Base-by-base conservation (phyloP, 2,113 vertebrate species). In the Trogon surrucura region DNA sequence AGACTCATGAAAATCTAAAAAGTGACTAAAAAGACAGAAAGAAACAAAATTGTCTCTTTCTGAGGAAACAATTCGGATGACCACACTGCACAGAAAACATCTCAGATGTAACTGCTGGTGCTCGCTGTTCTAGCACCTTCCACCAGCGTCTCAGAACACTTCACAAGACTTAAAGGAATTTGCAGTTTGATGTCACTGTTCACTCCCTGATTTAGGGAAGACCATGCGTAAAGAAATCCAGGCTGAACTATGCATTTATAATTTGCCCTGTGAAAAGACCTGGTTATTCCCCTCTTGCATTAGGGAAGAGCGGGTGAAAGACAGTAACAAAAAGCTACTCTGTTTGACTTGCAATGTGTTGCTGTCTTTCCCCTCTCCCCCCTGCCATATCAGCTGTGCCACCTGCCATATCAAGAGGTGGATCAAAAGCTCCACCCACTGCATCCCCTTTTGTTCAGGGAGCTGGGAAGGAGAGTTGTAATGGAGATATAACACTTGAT, bases 381-480 rank as follows among this genome's bases (percentile, higher is more conserved):
- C 51, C 32, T 3, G 7, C 61, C 78, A 18, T 56, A 85, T 91
- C 91, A 77, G 88, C 80, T 53, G 70, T 82, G 86, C 94, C 94
- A 86, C 91, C 92, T 96, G 91, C 93, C 92, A 87, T 87, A 93
- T 66, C 70, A 77, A 94, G 96, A 89, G 73, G 77, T 91, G 83
- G 83, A 92, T 81, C 88, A 93, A 95, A 84, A 92, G 86, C 91
- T 93, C 93, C 94, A 89, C 96, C 92, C 95, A 88, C 88, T 61
- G 62, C 70, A 86, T 82, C 73, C 48, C 80, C 92, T 96, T 96
- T 96, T 94, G 90, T 96, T 93, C 83, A 23, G 57, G 48, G 53
- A 90, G 80, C 83, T 75, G 69, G 0, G 4, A 81, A 92, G 80
- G 88, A 77, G 88, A 93, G 92, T 93, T 91, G 93, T 53, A 93